A percentile compares a stretch with the other conserved stretches of the same genome.
Conservation (phyloP, 1,140 invertebrate genomes). For the Eriocheir sinensis region DNA sequence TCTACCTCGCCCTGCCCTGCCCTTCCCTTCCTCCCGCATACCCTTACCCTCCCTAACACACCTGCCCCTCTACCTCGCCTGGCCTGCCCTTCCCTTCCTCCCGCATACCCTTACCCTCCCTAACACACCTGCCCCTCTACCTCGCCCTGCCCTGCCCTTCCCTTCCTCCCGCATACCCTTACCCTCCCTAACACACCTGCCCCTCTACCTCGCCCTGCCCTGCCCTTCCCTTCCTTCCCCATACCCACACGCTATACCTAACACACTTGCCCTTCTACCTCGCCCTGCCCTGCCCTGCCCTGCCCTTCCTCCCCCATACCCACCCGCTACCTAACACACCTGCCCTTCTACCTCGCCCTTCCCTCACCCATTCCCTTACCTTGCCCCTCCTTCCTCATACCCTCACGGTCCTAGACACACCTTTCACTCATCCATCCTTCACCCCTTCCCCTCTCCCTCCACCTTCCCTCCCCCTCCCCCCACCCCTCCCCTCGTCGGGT, state of each 20-base stretch:
- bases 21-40: neutral
- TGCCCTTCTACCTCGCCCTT: neutral
- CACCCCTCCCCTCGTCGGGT: neutral
- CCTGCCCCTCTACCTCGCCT: too few species aligned
- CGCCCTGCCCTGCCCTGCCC: neutral
- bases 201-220: too few species aligned
- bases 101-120: too few species aligned
- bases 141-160: too few species aligned
- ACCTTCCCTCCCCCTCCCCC: neutral
- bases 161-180: too few species aligned
- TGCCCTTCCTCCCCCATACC: neutral
- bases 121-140: too few species aligned
- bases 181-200: too few species aligned
- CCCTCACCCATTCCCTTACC: neutral
- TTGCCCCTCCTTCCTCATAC: neutral
- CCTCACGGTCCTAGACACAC: neutral
- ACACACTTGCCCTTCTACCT: too few species aligned
- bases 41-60: neutral
- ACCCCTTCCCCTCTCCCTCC: neutral
- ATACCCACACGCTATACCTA: too few species aligned
- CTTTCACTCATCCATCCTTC: neutral
- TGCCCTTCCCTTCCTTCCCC: too few species aligned
- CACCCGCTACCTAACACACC: too few species aligned
- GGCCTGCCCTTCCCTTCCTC: too few species aligned
- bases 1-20: neutral